Percentiles rank a stretch among this genome's conserved stretches.
These are phyloP conservation scores for Macrostomum cliftonense DNA, from an alignment of 2,888 invertebrate genomes.

Conservation along the genomic window DNA sequence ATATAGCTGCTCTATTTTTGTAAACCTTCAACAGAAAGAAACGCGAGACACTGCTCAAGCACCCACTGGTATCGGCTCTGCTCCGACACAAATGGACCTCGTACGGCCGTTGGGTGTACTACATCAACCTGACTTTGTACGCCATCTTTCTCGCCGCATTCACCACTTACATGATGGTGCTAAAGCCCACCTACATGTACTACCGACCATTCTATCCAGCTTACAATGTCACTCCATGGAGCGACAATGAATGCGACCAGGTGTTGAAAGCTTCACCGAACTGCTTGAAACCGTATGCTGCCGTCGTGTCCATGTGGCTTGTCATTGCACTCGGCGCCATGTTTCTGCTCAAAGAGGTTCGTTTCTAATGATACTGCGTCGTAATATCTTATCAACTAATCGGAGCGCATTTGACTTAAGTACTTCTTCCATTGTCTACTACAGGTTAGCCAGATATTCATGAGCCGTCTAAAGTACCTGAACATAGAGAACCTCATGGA, in stretches of 20 bases:
- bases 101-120: slow-evolving; percentile 40
- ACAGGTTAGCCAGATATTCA: slow-evolving; percentile 37
- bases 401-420: no score
- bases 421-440: no score
- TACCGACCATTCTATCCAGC: not conserved
- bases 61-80: slow-evolving; percentile 39
- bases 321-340: not conserved
- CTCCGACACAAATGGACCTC: slow-evolving; percentile 41
- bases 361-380: not conserved
- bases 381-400: no score
- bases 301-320: not conserved
- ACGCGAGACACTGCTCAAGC: slow-evolving; percentile 38
- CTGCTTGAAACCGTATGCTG: not conserved
- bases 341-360: slow-evolving; percentile 34
- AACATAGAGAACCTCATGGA: slow-evolving; percentile 40
- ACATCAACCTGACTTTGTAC: slow-evolving; percentile 38
- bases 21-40: slow-evolving; percentile 19
- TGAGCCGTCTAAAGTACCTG: slow-evolving; percentile 37
- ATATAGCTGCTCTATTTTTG: no score
- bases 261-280: slow-evolving; percentile 6
- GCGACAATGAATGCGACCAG: not conserved
- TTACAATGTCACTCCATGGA: not conserved
- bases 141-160: slow-evolving; percentile 37
- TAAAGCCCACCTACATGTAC: slow-evolving; percentile 19
- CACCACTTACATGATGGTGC: slow-evolving; percentile 36